Conservation (phyloP, 2,113 vertebrate genomes). For the Chascanopsetta lugubris region DNA sequence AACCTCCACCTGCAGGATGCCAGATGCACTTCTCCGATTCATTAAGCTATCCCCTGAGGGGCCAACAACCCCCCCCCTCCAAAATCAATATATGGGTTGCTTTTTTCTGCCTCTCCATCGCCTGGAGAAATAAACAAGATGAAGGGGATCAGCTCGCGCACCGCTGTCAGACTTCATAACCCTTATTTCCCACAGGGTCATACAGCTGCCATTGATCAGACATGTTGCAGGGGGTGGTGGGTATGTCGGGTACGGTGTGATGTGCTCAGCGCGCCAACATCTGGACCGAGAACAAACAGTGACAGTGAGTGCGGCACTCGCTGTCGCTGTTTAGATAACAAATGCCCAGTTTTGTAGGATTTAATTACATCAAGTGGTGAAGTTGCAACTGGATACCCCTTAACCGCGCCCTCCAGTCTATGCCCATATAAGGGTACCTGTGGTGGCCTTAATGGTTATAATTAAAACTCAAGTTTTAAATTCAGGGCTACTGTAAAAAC, state of each 20-base stretch:
- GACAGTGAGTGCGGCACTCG: too few relatives aligned
- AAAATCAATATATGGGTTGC: constrained; percentile 72
- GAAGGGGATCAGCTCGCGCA: constrained; percentile 62
- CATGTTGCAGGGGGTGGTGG: constrained; percentile 19
- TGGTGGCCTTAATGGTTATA: too few relatives aligned
- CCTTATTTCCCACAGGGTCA: constrained; percentile 72
- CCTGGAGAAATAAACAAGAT: constrained; percentile 75
- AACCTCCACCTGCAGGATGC: constrained; percentile 52
- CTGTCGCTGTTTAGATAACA: too few relatives aligned
- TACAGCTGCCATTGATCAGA: constrained; percentile 65
- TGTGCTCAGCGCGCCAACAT: constrained; percentile 26
- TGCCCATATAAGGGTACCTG: too few relatives aligned
- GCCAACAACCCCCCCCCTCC: constrained; percentile 36
- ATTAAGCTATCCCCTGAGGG: constrained; percentile 66
- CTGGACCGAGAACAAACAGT: constrained; percentile 27
- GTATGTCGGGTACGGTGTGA: constrained; percentile 1
- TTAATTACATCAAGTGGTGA: too few relatives aligned
- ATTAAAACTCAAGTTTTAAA: too few relatives aligned
- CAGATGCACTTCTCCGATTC: constrained; percentile 67
- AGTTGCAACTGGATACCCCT: too few relatives aligned
- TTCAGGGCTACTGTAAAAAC: too few relatives aligned
- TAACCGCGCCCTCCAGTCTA: too few relatives aligned
- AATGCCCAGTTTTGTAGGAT: too few relatives aligned
- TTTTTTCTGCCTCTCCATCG: constrained; percentile 57
- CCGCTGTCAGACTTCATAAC: constrained; percentile 73